Conservation (phyloP, 1,140 invertebrate species). For the Euschistus heros region DNA sequence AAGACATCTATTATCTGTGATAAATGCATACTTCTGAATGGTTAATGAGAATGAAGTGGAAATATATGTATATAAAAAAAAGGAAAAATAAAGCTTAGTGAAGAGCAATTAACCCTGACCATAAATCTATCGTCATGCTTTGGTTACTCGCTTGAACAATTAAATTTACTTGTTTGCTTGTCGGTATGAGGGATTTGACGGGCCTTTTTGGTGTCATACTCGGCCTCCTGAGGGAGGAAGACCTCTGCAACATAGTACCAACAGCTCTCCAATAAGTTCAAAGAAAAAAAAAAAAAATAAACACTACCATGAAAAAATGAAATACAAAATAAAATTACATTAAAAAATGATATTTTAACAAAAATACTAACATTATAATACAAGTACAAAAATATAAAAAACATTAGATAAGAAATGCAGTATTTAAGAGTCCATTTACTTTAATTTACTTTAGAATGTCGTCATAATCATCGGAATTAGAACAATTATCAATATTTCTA, state of each 20-base stretch:
- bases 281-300: background rate
- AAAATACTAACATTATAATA: no score
- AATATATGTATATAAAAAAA: background rate
- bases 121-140: slow-evolving; percentile 12
- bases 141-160: slow-evolving; percentile 13
- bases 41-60: background rate
- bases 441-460: no score
- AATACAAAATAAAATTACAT: slow-evolving; percentile 4
- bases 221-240: slow-evolving; percentile 5
- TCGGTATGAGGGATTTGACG: slow-evolving; percentile 18
- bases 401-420: no score
- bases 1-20: background rate
- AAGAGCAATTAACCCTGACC: slow-evolving; percentile 13
- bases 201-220: slow-evolving; percentile 12
- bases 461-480: no score
- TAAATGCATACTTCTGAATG: slow-evolving; percentile 6
- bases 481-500: no score
- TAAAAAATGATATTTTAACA: background rate
- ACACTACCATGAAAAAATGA: background rate
- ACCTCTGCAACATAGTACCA: slow-evolving; percentile 12
- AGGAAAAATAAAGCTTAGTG: slow-evolving; percentile 2
- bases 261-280: slow-evolving; percentile 10
- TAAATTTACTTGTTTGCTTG: slow-evolving; percentile 20
- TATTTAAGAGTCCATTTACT: no score
- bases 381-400: no score